Evolutionary conservation across 2,888 invertebrate genomes (phyloP).

Genomic region (Matsumyia berberina): DNA sequence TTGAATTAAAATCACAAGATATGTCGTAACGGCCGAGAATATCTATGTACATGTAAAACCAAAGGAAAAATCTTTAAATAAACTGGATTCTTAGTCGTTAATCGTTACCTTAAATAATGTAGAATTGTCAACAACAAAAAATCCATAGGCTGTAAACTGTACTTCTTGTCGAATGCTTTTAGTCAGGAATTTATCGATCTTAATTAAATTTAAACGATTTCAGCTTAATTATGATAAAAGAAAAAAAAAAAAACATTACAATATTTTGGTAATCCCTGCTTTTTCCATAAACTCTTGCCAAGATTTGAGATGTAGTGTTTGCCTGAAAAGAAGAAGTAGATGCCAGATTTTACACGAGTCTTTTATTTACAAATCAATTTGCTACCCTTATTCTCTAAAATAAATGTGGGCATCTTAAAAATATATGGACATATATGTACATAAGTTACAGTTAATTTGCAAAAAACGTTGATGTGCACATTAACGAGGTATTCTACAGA

Average conservation of each 20-base stretch:
- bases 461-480: too few relatives aligned
- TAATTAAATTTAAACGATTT: background rate
- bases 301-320: constrained; percentile 81
- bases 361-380: background rate
- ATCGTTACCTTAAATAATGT: constrained; percentile 83
- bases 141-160: constrained; percentile 83
- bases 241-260: constrained; percentile 77
- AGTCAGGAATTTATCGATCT: constrained; percentile 83
- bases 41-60: too few relatives aligned
- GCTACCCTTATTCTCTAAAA: too few relatives aligned
- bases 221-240: background rate
- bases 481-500: too few relatives aligned
- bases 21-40: constrained; percentile 83
- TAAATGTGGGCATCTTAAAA: too few relatives aligned
- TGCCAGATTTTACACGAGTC: background rate
- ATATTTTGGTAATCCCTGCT: constrained; percentile 82
- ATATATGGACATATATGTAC: too few relatives aligned
- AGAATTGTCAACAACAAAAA: constrained; percentile 83
- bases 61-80: constrained; percentile 7
- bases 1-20: constrained; percentile 83
- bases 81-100: background rate
- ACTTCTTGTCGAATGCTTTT: constrained; percentile 83
- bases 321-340: constrained; percentile 79
- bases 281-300: constrained; percentile 82
- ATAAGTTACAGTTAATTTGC: too few relatives aligned